phyloP scores from a whole-genome alignment of 2,797 vertebrate genomes.

The Leptoclinus maculatus region DNA sequence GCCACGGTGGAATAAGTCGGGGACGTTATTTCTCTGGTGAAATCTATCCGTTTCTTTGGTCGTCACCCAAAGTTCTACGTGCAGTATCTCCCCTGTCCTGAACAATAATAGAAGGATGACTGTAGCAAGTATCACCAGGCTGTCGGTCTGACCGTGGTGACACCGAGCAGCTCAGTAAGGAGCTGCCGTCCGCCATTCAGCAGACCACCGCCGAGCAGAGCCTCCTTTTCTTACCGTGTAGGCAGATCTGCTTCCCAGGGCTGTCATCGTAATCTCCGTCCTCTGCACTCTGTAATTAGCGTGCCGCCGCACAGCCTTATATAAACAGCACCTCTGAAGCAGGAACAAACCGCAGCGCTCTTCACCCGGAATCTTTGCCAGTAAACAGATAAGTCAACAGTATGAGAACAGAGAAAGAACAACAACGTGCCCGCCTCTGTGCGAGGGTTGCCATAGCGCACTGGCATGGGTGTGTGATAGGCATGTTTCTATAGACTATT shows the following conservation, averaged over 20 bases:
- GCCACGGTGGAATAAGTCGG: background rate
- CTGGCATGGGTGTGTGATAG: slow-evolving; percentile 34
- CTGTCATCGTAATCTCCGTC: slow-evolving; percentile 80
- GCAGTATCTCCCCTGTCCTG: background rate
- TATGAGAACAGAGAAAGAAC: slow-evolving; percentile 48
- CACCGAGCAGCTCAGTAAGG: slow-evolving; percentile 25
- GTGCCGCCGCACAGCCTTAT: slow-evolving; percentile 75
- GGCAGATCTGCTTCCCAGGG: slow-evolving; percentile 74
- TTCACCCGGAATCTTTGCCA: slow-evolving; percentile 69
- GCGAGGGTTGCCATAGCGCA: slow-evolving; percentile 48
- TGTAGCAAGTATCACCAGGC: background rate
- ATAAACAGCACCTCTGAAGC: slow-evolving; percentile 80
- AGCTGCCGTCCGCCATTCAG: slow-evolving; percentile 41
- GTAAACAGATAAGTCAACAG: slow-evolving; percentile 73
- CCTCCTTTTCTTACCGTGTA: slow-evolving; percentile 54
- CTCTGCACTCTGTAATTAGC: slow-evolving; percentile 83
- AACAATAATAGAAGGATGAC: background rate
- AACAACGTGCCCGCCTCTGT: slow-evolving; percentile 45
- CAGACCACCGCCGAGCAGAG: slow-evolving; percentile 49
- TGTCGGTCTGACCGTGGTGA: slow-evolving; percentile 10
- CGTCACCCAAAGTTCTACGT: background rate
- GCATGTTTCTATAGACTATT: slow-evolving; percentile 49
- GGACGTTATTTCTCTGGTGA: background rate
- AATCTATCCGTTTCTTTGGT: background rate
- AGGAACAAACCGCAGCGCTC: slow-evolving; percentile 59